Evolutionary conservation across 2,113 vertebrate species (phyloP).

Genomic region (Onychostoma macrolepis): DNA sequence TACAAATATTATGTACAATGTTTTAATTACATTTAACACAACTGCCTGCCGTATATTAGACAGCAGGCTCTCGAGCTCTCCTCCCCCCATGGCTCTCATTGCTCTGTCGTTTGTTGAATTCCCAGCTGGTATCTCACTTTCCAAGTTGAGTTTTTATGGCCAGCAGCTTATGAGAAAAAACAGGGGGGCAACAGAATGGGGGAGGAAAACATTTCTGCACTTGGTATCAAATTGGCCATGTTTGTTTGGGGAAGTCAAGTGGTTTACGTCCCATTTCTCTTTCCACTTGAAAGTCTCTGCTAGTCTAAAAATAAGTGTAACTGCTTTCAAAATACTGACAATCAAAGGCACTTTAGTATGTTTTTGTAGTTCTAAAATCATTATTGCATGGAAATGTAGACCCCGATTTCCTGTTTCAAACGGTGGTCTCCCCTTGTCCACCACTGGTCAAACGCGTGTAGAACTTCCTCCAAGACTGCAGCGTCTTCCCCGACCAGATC

Average conservation of each 20-base stretch:
- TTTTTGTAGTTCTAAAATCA: slow-evolving; percentile 10
- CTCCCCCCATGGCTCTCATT: slow-evolving; percentile 36
- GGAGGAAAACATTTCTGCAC: slow-evolving; percentile 61
- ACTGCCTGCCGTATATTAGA: slow-evolving; percentile 55
- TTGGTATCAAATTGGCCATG: slow-evolving; percentile 59
- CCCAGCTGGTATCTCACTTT: slow-evolving; percentile 72
- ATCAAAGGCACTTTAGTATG: not conserved
- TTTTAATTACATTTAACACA: slow-evolving; percentile 68
- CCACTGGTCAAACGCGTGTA: slow-evolving; percentile 91
- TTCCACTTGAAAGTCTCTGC: slow-evolving; percentile 55
- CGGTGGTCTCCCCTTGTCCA: slow-evolving; percentile 93
- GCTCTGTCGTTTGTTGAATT: slow-evolving; percentile 54
- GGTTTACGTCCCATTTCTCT: slow-evolving; percentile 60
- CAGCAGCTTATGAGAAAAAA: slow-evolving; percentile 59
- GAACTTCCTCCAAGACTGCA: slow-evolving; percentile 97
- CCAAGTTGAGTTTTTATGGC: slow-evolving; percentile 67
- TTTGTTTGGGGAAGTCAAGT: slow-evolving; percentile 56
- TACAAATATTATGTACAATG: slow-evolving; percentile 92
- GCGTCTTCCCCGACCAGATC: slow-evolving; percentile 99
- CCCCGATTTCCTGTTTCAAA: slow-evolving; percentile 67
- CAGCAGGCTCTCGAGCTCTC: slow-evolving; percentile 54
- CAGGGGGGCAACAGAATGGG: slow-evolving; percentile 41
- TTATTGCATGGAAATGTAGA: not conserved
- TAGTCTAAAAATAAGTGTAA: slow-evolving; percentile 7
- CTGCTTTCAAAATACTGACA: slow-evolving; percentile 39